Evolutionary conservation across 2,888 invertebrate species (phyloP).

Genomic region (Panopea generosa): DNA sequence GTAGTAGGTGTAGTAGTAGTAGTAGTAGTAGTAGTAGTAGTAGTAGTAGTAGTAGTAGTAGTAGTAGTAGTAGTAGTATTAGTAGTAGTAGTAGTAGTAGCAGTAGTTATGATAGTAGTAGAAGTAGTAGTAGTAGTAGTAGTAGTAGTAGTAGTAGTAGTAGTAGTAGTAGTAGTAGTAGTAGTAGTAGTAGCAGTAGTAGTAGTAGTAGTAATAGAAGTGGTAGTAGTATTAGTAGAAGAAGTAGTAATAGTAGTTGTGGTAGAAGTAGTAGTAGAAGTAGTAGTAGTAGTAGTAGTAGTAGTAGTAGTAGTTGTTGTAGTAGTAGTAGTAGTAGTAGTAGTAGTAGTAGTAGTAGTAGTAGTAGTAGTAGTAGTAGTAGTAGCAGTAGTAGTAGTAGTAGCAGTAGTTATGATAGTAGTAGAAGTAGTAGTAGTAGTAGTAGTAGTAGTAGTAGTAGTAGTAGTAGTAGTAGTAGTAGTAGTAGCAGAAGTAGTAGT

Average conservation of each 20-base stretch:
- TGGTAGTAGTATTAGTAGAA: neutral
- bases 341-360: conserved; percentile 21
- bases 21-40: neutral
- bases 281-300: conserved; percentile 24
- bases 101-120: too few species aligned
- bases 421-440: conserved; percentile 32
- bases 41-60: conserved; percentile 15
- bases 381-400: too few species aligned
- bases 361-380: conserved; percentile 21
- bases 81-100: too few species aligned
- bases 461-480: conserved; percentile 14
- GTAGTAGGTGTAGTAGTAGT: neutral
- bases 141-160: too few species aligned
- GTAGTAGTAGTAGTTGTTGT: conserved; percentile 18
- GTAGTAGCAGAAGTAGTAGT: too few species aligned
- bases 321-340: conserved; percentile 23
- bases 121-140: too few species aligned
- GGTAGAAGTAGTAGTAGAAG: conserved; percentile 29
- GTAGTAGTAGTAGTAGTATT: too few species aligned
- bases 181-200: neutral
- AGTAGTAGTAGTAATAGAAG: neutral
- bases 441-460: conserved; percentile 25
- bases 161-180: too few species aligned
- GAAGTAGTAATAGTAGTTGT: too few species aligned
- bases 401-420: too few species aligned